A percentile compares a stretch with the other conserved stretches of the same genome.
phyloP scores from a whole-genome alignment of 1,140 invertebrate genomes.

The Drosophila willistoni region DNA sequence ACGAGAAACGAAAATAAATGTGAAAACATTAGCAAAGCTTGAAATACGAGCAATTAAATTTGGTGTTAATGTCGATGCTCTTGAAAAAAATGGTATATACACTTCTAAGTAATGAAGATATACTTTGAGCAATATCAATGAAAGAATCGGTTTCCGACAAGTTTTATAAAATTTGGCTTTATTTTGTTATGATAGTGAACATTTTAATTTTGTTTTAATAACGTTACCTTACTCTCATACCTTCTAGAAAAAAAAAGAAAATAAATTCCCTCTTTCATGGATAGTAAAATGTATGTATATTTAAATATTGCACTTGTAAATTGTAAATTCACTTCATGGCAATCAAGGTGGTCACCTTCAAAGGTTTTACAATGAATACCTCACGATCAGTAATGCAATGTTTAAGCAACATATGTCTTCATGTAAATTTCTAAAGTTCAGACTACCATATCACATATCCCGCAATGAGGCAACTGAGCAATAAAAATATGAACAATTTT shows the following conservation, averaged over 20 bases:
- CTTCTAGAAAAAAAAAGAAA: no score
- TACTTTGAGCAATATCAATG: no score
- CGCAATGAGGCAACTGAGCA: no score
- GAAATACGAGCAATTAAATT: conserved; percentile 5
- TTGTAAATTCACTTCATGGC: not conserved
- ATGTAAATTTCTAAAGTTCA: not conserved
- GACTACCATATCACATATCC: not conserved
- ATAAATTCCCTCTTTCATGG: no score
- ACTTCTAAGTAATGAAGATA: not conserved
- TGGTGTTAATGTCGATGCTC: conserved; percentile 3
- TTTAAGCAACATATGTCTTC: not conserved
- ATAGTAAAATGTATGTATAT: no score
- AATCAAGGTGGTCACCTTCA: not conserved
- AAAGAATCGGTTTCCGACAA: no score
- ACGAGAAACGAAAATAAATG: conserved; percentile 2
- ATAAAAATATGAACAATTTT: no score
- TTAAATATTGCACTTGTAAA: no score
- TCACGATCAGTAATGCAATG: not conserved
- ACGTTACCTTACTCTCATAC: no score
- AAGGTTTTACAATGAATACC: not conserved
- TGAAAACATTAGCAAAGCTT: not conserved
- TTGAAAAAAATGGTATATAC: not conserved
- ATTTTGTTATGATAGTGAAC: no score
- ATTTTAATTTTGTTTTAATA: no score
- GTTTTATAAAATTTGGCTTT: no score